Evolutionary conservation across 2,113 vertebrate species (phyloP).

Genomic region (Cyprinodon variegatus): DNA sequence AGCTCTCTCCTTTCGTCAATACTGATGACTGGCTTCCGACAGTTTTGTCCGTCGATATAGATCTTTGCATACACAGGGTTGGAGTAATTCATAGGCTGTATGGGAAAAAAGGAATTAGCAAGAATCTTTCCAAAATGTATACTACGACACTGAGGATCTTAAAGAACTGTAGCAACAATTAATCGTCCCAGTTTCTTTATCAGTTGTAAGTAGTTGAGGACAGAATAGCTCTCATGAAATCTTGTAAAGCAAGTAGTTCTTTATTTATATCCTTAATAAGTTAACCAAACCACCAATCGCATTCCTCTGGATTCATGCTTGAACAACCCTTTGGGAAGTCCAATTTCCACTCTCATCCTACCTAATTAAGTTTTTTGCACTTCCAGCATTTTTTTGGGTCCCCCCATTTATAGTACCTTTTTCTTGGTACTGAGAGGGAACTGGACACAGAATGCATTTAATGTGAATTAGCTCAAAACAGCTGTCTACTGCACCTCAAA

Average conservation of each 20-base stretch:
- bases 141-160: slow-evolving; percentile 13
- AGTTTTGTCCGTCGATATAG: slow-evolving; percentile 95
- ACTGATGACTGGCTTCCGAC: slow-evolving; percentile 96
- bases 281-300: background rate
- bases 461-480: slow-evolving; percentile 1
- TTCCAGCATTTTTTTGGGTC: background rate
- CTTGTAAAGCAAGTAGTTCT: background rate
- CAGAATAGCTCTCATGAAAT: background rate
- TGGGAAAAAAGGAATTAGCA: slow-evolving; percentile 2
- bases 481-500: slow-evolving; percentile 5
- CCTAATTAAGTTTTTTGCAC: background rate
- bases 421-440: background rate
- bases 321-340: background rate
- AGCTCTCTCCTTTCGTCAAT: slow-evolving; percentile 98
- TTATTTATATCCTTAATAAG: background rate
- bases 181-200: background rate
- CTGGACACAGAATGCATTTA: background rate
- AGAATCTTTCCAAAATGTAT: background rate
- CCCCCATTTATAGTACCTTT: background rate
- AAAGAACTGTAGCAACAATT: slow-evolving; percentile 9
- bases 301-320: background rate
- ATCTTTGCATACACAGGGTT: slow-evolving; percentile 99
- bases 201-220: background rate
- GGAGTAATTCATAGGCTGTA: slow-evolving; percentile 95
- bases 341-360: background rate